These are phyloP conservation scores for Chiloscyllium punctatum DNA, from an alignment of 2,797 vertebrate genomes.

Conservation along the genomic window DNA sequence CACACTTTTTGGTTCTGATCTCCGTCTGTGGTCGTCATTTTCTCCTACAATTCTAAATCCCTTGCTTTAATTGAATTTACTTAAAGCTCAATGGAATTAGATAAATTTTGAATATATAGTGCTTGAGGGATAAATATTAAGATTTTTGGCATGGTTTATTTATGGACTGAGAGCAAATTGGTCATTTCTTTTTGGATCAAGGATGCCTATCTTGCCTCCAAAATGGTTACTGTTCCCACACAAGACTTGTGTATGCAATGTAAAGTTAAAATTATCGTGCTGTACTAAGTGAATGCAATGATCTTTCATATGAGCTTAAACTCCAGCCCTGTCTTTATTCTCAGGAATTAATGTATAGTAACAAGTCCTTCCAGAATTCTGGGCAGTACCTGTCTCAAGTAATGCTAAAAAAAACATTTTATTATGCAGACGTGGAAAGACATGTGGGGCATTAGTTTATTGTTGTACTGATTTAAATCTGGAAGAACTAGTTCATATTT, in stretches of 20 bases:
- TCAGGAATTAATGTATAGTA: not conserved
- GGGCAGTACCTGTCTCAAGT: not conserved
- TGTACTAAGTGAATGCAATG: not conserved
- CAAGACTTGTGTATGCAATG: not conserved
- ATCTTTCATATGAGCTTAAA: not conserved
- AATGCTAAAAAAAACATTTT: not conserved
- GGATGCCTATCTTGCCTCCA: not conserved
- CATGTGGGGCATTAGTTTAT: not conserved
- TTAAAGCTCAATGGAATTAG: not conserved
- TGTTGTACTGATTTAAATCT: not conserved
- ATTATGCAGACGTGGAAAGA: too few relatives aligned
- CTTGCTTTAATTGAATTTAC: not conserved
- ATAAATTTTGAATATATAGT: not conserved
- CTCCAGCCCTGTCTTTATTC: not conserved
- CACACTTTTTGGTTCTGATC: too few relatives aligned
- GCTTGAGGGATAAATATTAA: not conserved
- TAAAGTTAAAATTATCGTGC: not conserved
- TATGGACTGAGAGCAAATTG: not conserved
- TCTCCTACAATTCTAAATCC: not conserved
- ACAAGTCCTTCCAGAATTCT: not conserved
- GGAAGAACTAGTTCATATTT: not conserved
- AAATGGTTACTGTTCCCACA: not conserved
- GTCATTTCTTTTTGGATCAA: not conserved
- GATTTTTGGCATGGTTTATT: not conserved
- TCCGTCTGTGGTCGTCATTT: too few relatives aligned